Base-by-base conservation (phyloP, 2,113 vertebrate genomes). In the Pygoscelis antarcticus region DNA sequence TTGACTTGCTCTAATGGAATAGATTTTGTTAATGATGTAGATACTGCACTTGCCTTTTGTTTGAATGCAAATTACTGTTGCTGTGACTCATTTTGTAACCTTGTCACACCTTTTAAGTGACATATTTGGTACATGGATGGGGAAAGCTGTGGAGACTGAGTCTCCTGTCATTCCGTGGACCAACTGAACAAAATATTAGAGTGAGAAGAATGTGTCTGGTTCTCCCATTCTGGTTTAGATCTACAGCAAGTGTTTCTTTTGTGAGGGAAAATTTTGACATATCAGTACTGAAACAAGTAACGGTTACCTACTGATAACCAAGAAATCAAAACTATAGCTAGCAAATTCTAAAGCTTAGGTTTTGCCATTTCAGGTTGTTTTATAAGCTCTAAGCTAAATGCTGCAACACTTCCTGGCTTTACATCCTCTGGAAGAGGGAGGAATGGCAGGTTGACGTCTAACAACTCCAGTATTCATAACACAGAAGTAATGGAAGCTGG, bases 51-150 rank as follows among this genome's bases (percentile, higher is more conserved):
- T 77, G 14, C 6, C 4, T 62, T 55, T n/a, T 83, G n/a, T 93
- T 83, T 64, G 34, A 80, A 55, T 42, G 38, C 16, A 40, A 14
- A 21, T 12, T 57, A 1, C 8, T 51, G 11, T 26, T 75, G 14
- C 16, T 82, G 42, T 46, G 42, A 23, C 34, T 74, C 5, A 10
- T 29, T 82, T 75, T 34, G 17, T 83, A 65, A 49, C 16, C 21
- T 83, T 62, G 14, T 66, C 27, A 60, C 0, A 5, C 34, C 0
- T 0, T 44, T 27, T 51, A 25, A 61, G 15, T 70, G 47, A 32
- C 0, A 0, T 6, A 2, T 52, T 69, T 29, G 17, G 27, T 22
- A 29, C 0, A 0, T 26, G 34, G 25, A 29, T 61, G 46, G 46
- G 54, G 47, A 71, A 69, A 86, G 32, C 18, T 34, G 17, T 70